These are phyloP conservation scores for Saturnia japonica DNA, from an alignment of 2,888 invertebrate genomes.

Conservation along the genomic window DNA sequence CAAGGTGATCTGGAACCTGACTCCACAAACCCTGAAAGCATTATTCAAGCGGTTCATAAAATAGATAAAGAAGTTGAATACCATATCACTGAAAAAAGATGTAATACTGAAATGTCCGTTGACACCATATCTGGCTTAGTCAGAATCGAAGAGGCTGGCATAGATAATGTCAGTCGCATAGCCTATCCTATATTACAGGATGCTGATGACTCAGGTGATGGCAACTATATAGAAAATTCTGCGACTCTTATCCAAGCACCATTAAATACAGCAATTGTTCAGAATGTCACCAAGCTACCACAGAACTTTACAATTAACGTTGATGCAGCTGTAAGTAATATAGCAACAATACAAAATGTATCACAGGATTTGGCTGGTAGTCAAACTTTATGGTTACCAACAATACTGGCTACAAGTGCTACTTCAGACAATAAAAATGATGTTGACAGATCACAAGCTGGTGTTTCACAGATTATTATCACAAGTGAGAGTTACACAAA, in stretches of 20 bases:
- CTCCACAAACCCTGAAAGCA: conserved; percentile 74
- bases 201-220: conserved; percentile 67
- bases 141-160: conserved; percentile 65
- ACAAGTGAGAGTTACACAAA: conserved; percentile 74
- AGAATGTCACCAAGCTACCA: conserved; percentile 74
- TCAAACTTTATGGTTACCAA: conserved; percentile 76
- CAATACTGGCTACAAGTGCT: conserved; percentile 69
- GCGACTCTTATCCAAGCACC: conserved; percentile 72
- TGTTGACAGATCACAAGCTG: conserved; percentile 63
- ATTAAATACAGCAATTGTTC: conserved; percentile 71
- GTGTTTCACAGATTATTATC: conserved; percentile 75
- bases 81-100: conserved; percentile 66
- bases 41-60: conserved; percentile 67
- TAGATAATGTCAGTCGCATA: conserved; percentile 68
- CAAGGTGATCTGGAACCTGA: conserved; percentile 74
- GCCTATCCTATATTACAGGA: conserved; percentile 72
- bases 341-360: conserved; percentile 75
- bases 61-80: conserved; percentile 71
- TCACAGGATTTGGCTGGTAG: conserved; percentile 70
- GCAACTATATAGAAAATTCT: conserved; percentile 67
- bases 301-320: conserved; percentile 78
- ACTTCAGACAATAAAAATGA: conserved; percentile 61
- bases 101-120: conserved; percentile 68
- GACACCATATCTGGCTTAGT: conserved; percentile 71
- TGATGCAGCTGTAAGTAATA: conserved; percentile 72